phyloP scores from a whole-genome alignment of 2,113 vertebrate species.

The Neolamprologus toae region DNA sequence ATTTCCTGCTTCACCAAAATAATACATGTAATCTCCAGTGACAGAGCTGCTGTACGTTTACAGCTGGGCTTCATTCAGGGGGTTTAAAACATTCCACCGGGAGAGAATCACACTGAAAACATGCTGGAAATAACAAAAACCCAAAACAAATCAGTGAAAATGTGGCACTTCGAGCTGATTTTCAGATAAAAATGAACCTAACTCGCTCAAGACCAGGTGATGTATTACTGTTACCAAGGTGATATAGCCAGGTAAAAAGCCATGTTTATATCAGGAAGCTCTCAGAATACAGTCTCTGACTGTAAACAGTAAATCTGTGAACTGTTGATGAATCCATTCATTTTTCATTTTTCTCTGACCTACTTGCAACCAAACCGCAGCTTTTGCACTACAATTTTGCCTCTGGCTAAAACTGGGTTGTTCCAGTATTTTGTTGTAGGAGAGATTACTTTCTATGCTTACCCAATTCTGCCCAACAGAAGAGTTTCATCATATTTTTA shows the following conservation, averaged over 20 bases:
- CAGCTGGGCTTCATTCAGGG: neutral
- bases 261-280: neutral
- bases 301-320: neutral
- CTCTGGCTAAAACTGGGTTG: neutral
- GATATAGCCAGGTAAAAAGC: neutral
- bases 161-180: neutral
- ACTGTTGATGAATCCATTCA: neutral
- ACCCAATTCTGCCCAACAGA: accelerated
- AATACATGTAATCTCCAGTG: neutral
- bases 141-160: neutral
- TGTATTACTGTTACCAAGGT: neutral
- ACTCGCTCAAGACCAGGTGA: neutral
- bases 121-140: neutral
- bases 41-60: neutral
- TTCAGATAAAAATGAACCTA: accelerated
- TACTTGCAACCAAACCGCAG: neutral
- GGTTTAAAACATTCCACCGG: neutral
- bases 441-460: neutral
- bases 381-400: neutral
- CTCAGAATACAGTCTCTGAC: neutral
- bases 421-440: accelerated
- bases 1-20: neutral
- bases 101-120: neutral
- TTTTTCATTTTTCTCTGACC: neutral
- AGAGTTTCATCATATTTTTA: neutral